Conservation (phyloP, 2,888 invertebrate genomes). For the Venustoraphidia nigricollis region DNA sequence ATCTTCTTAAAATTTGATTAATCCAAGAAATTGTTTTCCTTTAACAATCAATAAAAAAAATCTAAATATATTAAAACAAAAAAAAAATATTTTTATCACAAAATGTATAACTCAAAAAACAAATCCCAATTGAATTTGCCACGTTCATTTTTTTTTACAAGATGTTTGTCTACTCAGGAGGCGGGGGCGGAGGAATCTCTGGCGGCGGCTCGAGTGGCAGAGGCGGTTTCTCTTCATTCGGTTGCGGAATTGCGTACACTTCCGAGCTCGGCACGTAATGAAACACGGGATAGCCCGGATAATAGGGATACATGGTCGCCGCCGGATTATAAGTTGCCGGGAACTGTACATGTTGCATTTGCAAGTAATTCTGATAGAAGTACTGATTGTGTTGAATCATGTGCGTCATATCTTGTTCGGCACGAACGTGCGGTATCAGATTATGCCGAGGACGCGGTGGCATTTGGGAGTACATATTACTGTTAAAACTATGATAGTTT, state of each 20-base stretch:
- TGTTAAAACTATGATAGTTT: conserved; percentile 11
- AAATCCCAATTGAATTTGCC: not conserved
- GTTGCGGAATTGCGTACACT: conserved; percentile 18
- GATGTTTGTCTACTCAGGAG: conserved; percentile 24
- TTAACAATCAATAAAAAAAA: no score
- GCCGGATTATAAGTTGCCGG: not conserved
- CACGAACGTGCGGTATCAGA: conserved; percentile 23
- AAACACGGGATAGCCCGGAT: conserved; percentile 21
- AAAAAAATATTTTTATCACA: not conserved
- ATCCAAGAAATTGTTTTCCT: no score
- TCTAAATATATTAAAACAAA: no score
- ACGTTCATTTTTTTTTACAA: not conserved
- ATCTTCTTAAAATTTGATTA: no score
- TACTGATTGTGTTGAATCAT: conserved; percentile 7
- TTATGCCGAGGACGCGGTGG: not conserved
- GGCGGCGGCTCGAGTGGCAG: conserved; percentile 44
- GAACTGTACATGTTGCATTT: not conserved
- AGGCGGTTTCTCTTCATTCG: conserved; percentile 27
- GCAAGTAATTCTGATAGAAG: conserved; percentile 6
- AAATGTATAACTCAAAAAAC: not conserved
- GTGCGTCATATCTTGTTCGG: conserved; percentile 9
- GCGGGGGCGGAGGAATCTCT: conserved; percentile 44
- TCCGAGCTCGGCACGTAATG: conserved; percentile 14
- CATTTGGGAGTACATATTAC: conserved; percentile 4
- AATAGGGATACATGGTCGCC: conserved; percentile 11